Percentiles rank a stretch among this genome's conserved stretches.
Evolutionary conservation across 2,113 vertebrate genomes (phyloP).

Genomic region (Sander lucioperca): DNA sequence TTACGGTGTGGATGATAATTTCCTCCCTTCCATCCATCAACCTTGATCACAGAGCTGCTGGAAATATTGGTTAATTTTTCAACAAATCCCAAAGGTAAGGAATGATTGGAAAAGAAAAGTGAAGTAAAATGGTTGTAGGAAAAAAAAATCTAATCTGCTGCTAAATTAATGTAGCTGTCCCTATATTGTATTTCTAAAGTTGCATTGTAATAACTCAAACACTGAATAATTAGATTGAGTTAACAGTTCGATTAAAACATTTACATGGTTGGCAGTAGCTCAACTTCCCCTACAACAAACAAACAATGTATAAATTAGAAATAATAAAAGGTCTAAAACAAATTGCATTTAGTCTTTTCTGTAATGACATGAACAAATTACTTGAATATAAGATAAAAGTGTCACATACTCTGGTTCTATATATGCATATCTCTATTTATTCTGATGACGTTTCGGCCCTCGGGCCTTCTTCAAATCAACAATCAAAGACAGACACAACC

Average conservation of each 20-base stretch:
- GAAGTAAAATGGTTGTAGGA: background rate
- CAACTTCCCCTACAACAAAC: background rate
- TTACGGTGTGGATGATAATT: constrained; percentile 13
- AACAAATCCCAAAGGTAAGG: constrained; percentile 34
- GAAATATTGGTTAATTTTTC: constrained; percentile 52
- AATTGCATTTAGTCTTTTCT: background rate
- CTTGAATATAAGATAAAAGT: too few species aligned
- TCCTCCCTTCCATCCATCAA: constrained; percentile 52
- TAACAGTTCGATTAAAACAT: constrained; percentile 20
- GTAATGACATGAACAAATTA: background rate
- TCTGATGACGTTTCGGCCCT: too few species aligned
- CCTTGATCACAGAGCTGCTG: constrained; percentile 34
- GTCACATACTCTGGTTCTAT: too few species aligned
- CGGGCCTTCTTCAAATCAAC: too few species aligned
- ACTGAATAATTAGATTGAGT: background rate
- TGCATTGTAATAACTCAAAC: constrained; percentile 5
- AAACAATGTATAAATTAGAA: constrained; percentile 5
- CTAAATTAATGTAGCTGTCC: constrained; percentile 15
- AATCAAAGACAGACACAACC: too few species aligned
- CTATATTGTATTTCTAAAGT: constrained; percentile 15
- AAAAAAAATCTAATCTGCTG: constrained; percentile 27
- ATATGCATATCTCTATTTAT: too few species aligned
- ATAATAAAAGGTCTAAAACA: constrained; percentile 1
- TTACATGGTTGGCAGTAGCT: background rate
- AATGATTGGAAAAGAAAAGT: background rate